Percentiles rank a stretch among this genome's conserved stretches.
Conservation (phyloP, 2,888 invertebrate genomes). For the Ernsta delagoae region DNA sequence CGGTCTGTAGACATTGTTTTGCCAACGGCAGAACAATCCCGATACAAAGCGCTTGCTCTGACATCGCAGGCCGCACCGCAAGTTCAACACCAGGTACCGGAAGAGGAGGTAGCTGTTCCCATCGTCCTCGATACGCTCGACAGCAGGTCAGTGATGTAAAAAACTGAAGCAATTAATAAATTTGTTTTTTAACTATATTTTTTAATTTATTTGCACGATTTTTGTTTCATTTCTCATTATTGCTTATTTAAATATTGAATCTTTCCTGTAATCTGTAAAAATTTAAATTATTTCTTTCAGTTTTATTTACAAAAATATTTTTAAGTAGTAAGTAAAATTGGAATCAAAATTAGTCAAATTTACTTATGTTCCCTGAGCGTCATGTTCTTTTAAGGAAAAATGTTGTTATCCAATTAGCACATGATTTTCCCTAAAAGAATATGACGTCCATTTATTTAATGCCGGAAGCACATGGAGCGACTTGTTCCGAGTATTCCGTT, state of each 20-base stretch:
- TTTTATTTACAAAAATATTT: no score
- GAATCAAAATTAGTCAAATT: no score
- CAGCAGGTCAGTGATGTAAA: slow-evolving; percentile 62
- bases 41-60: slow-evolving; percentile 93
- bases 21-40: slow-evolving; percentile 93
- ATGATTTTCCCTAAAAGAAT: no score
- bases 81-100: slow-evolving; percentile 51
- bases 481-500: no score
- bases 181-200: neutral
- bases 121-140: slow-evolving; percentile 54
- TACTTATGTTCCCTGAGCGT: no score
- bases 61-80: slow-evolving; percentile 75
- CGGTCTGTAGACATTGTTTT: slow-evolving; percentile 95
- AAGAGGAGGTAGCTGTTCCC: slow-evolving; percentile 48
- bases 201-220: slow-evolving; percentile 1
- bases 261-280: no score
- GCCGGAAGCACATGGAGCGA: no score
- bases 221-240: neutral
- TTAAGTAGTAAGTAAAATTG: no score
- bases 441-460: no score
- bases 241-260: neutral
- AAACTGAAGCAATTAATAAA: slow-evolving; percentile 35
- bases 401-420: no score
- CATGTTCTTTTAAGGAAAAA: no score
- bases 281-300: no score